These are phyloP conservation scores for Neuroterus valhalla DNA, from an alignment of 1,140 invertebrate species.

Conservation along the genomic window DNA sequence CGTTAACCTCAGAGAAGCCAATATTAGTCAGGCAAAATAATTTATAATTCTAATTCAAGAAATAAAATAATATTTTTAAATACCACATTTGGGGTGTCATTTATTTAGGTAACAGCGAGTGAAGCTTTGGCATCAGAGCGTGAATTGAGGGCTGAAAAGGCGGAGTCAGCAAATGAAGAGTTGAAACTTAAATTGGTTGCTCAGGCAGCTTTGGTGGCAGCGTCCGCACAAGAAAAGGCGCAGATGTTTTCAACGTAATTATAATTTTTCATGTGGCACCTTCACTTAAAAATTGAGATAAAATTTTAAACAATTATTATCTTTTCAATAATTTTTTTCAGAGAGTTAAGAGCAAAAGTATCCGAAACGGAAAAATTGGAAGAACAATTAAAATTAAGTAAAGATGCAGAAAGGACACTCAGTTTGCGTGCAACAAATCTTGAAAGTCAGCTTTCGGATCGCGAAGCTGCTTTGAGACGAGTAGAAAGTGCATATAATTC, in stretches of 20 bases:
- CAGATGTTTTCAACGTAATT: constrained; percentile 54
- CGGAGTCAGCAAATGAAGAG: constrained; percentile 52
- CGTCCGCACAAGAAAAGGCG: constrained; percentile 61
- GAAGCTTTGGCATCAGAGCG: constrained; percentile 55
- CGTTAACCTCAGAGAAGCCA: no score
- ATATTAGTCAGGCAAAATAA: no score
- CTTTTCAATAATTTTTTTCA: constrained; percentile 33
- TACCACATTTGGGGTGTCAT: neutral
- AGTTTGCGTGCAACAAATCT: constrained; percentile 49
- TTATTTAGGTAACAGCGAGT: constrained; percentile 52
- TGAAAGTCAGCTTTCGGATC: constrained; percentile 57
- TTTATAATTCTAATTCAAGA: constrained; percentile 18
- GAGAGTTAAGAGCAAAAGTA: constrained; percentile 47
- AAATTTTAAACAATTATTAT: no score
- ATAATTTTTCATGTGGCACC: neutral
- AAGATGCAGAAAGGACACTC: constrained; percentile 47
- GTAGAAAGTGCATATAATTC: constrained; percentile 58
- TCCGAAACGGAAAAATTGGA: constrained; percentile 50
- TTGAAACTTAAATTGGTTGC: constrained; percentile 58
- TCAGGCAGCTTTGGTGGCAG: constrained; percentile 60
- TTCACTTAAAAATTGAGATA: neutral
- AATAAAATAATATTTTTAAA: neutral
- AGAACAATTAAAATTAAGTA: constrained; percentile 49
- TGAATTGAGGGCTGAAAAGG: constrained; percentile 48
- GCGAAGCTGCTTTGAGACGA: constrained; percentile 54